These are phyloP conservation scores for Drosophila percnosoma DNA, from an alignment of 2,888 invertebrate genomes.

Conservation along the genomic window DNA sequence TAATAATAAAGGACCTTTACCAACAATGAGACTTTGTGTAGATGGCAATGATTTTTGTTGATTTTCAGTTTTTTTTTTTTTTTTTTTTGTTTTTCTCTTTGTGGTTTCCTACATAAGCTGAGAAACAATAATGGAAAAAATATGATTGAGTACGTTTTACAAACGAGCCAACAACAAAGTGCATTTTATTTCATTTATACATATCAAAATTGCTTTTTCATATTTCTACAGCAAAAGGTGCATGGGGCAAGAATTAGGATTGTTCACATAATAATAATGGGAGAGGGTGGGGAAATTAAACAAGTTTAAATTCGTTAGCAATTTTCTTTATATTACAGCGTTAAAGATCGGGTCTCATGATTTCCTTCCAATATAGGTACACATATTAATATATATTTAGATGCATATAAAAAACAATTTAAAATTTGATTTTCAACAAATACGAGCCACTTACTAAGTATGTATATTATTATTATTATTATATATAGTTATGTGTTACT, in stretches of 20 bases:
- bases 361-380: conserved; percentile 31
- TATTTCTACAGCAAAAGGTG: conserved; percentile 45
- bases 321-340: conserved; percentile 72
- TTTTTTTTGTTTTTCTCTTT: not conserved
- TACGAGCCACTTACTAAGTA: conserved; percentile 64
- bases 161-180: conserved; percentile 69
- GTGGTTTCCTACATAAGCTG: not conserved
- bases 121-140: conserved; percentile 44
- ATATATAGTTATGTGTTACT: conserved; percentile 49
- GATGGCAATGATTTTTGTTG: conserved; percentile 65
- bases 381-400: conserved; percentile 30
- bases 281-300: conserved; percentile 49
- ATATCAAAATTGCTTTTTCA: conserved; percentile 45
- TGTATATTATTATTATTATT: conserved; percentile 41
- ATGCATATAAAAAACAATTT: conserved; percentile 69
- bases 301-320: conserved; percentile 71
- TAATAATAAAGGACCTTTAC: conserved; percentile 70
- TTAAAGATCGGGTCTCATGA: conserved; percentile 38
- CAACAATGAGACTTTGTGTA: conserved; percentile 58
- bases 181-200: conserved; percentile 62
- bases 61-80: not conserved
- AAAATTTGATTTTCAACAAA: conserved; percentile 69
- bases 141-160: conserved; percentile 50
- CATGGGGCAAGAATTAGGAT: conserved; percentile 39
- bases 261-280: conserved; percentile 16